Base-by-base conservation (phyloP, 1,140 invertebrate genomes). In the Caenorhabditis brenneri region DNA sequence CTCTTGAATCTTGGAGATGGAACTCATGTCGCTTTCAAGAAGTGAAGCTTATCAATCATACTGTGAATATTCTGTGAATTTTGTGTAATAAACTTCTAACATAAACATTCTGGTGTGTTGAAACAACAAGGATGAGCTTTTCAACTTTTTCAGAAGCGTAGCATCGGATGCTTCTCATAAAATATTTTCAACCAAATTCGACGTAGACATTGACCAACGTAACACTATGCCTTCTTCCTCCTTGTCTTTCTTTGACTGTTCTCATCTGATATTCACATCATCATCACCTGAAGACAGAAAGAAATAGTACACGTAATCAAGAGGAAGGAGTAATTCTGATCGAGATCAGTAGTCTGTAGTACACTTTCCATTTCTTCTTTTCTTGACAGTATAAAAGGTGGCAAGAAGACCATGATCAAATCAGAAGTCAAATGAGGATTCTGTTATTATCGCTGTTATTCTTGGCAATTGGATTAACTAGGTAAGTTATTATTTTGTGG, bases 1-100 rank as follows among this genome's bases (percentile, higher is more conserved):
- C 87, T 91, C 53, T 60, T 91, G 0, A 88, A 87, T 29, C 82
- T 90, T 36, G 90, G 89, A 15, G 90, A 91, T 84, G 90, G 90
- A 1, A 81, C 90, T 58, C 88, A 88, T 46, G 53, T 91, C 7
- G 88, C 88, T 31, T 89, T 89, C 65, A 83, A 83, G 49, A 79
- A 83, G 58, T 79, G 36, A 78, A 83, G n/a, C n/a, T n/a, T n/a
- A n/a, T 48, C 15, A 16, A 5, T 51, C 15, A 51, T 51, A 42
- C 12, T 42, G 5, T 12, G 39, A 42, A 42, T 12, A 5, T 42
- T 42, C n/a, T n/a, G n/a, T n/a, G n/a, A n/a, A n/a, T n/a, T n/a
- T n/a, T n/a, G n/a, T n/a, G n/a, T n/a, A n/a, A n/a, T n/a, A n/a
- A n/a, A n/a, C n/a, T n/a, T n/a, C n/a, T n/a, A n/a, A n/a, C n/a